Evolutionary conservation across 2,888 invertebrate genomes (phyloP).

Genomic region (Heterodera filipjevi): DNA sequence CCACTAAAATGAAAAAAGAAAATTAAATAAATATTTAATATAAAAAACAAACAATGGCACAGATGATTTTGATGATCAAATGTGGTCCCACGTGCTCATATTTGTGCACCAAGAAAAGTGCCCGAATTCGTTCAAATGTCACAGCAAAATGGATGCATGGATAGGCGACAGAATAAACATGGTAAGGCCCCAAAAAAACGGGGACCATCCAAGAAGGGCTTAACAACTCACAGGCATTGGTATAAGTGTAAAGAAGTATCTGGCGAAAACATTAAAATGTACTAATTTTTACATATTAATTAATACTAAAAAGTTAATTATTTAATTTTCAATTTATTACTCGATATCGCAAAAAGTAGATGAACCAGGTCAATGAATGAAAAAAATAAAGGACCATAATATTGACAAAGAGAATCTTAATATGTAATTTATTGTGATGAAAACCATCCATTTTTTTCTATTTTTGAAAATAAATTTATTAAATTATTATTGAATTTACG

Average conservation of each 20-base stretch:
- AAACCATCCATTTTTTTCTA: too few relatives aligned
- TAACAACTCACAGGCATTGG: slow-evolving; percentile 9
- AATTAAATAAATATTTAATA: neutral
- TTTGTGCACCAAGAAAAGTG: slow-evolving; percentile 12
- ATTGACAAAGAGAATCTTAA: slow-evolving; percentile 18
- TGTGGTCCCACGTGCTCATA: slow-evolving; percentile 13
- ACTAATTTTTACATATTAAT: neutral
- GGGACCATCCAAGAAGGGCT: slow-evolving; percentile 15
- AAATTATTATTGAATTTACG: too few relatives aligned
- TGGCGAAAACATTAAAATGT: neutral
- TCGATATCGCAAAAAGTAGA: slow-evolving; percentile 10
- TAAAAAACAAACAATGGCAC: neutral
- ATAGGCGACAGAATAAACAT: slow-evolving; percentile 20
- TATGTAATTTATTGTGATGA: too few relatives aligned
- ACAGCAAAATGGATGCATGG: slow-evolving; percentile 17
- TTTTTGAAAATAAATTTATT: too few relatives aligned
- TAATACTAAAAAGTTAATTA: too few relatives aligned
- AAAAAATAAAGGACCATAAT: slow-evolving; percentile 15
- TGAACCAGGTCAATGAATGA: neutral
- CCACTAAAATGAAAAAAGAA: slow-evolving; percentile 1
- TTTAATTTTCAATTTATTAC: neutral
- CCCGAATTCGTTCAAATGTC: slow-evolving; percentile 20
- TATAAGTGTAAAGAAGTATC: slow-evolving; percentile 17
- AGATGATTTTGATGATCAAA: too few relatives aligned
- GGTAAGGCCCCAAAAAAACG: slow-evolving; percentile 12